These are phyloP conservation scores for Mya arenaria DNA, from an alignment of 1,140 invertebrate species.

Conservation along the genomic window DNA sequence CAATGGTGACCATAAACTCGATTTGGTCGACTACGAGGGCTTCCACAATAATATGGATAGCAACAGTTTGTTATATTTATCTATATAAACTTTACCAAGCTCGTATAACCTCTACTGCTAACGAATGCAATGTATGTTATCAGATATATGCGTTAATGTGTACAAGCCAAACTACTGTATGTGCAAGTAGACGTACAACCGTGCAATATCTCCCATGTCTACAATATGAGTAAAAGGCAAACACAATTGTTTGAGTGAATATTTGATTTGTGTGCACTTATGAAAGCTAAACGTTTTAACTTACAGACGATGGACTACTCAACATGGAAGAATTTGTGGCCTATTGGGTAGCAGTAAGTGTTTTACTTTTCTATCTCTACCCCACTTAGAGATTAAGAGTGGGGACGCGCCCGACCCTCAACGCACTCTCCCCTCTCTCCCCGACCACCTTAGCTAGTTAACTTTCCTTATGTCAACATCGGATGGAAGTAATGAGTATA, in stretches of 20 bases:
- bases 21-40: neutral
- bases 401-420: no score
- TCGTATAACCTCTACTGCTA: neutral
- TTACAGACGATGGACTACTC: constrained; percentile 36
- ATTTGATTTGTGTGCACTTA: no score
- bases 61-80: constrained; percentile 16
- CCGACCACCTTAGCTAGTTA: no score
- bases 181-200: neutral
- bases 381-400: no score
- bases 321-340: constrained; percentile 40
- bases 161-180: neutral
- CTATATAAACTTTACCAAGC: neutral
- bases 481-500: no score
- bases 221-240: neutral
- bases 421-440: no score
- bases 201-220: no score
- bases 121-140: neutral
- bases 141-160: neutral
- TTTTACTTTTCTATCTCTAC: no score
- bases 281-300: neutral
- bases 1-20: constrained; percentile 49
- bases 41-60: constrained; percentile 39
- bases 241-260: no score
- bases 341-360: constrained; percentile 48
- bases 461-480: no score